Conservation (phyloP, 1,140 invertebrate species). For the Augochlora pura region DNA sequence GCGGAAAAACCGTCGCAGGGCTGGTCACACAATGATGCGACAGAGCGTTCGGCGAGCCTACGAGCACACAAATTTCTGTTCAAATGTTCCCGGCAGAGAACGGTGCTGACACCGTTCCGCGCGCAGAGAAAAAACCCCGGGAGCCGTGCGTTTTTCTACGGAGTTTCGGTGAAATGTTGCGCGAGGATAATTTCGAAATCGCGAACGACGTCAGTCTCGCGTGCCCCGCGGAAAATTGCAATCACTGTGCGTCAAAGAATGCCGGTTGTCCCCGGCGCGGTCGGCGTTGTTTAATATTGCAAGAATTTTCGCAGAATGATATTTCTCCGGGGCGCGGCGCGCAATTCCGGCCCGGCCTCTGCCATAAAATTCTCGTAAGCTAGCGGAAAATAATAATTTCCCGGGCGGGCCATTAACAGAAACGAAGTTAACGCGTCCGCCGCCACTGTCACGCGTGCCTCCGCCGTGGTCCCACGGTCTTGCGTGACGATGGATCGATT, state of each 20-base stretch:
- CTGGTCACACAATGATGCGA: too few relatives aligned
- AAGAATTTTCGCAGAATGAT: conserved; percentile 29
- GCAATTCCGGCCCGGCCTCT: background rate
- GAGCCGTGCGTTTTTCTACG: background rate
- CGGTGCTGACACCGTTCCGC: too few relatives aligned
- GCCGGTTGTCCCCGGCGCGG: too few relatives aligned
- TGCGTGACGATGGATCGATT: too few relatives aligned
- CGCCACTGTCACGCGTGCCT: too few relatives aligned
- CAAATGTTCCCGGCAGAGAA: too few relatives aligned
- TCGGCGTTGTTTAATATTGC: conserved; percentile 19
- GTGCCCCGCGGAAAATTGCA: conserved; percentile 14
- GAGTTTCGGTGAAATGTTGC: background rate
- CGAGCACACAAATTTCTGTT: too few relatives aligned
- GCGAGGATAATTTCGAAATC: background rate
- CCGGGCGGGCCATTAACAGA: background rate
- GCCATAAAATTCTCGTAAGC: conserved; percentile 7
- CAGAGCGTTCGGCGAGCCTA: too few relatives aligned
- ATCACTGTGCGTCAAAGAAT: conserved; percentile 40
- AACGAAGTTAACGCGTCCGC: background rate
- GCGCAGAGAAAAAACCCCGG: too few relatives aligned
- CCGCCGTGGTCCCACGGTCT: too few relatives aligned
- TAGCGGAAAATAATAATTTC: conserved; percentile 31
- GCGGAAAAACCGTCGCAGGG: too few relatives aligned
- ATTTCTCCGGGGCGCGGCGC: background rate
- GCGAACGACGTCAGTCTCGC: background rate